These are phyloP conservation scores for Petrophora chlorosata DNA, from an alignment of 2,888 invertebrate species.

Conservation along the genomic window DNA sequence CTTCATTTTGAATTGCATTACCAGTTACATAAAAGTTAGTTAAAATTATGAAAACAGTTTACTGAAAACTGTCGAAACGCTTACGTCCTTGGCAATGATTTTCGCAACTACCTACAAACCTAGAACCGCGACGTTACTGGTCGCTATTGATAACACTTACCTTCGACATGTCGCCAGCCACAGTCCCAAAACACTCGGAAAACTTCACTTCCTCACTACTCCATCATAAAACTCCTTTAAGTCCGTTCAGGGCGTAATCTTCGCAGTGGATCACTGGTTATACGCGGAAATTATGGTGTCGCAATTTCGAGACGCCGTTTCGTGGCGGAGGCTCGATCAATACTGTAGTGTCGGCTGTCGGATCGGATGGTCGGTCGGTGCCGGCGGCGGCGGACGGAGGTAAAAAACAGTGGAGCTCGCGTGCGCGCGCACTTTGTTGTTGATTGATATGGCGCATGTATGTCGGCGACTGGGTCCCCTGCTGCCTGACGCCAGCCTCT, in stretches of 20 bases:
- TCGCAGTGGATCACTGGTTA: slow-evolving; percentile 52
- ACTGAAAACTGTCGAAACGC: slow-evolving; percentile 15
- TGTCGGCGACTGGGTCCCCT: slow-evolving; percentile 37
- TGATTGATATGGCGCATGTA: slow-evolving; percentile 72
- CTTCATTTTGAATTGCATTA: too few relatives aligned
- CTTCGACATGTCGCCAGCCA: slow-evolving; percentile 74
- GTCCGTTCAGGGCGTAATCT: slow-evolving; percentile 17
- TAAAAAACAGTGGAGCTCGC: slow-evolving; percentile 65
- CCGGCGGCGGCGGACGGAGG: slow-evolving; percentile 57
- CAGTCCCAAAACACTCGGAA: slow-evolving; percentile 41
- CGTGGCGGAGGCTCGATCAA: slow-evolving; percentile 77
- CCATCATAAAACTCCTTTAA: slow-evolving; percentile 43
- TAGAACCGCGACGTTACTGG: slow-evolving; percentile 40
- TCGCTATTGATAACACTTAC: slow-evolving; percentile 53
- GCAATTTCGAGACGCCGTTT: slow-evolving; percentile 67
- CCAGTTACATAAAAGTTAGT: background rate
- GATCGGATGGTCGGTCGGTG: slow-evolving; percentile 46
- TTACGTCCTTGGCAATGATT: slow-evolving; percentile 55
- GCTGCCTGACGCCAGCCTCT: background rate
- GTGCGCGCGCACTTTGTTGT: slow-evolving; percentile 78
- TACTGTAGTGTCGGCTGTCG: slow-evolving; percentile 54
- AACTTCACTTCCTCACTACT: slow-evolving; percentile 47
- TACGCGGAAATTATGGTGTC: slow-evolving; percentile 58
- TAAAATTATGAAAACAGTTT: slow-evolving; percentile 10
- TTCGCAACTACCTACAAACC: slow-evolving; percentile 60